Percentiles rank a stretch among this genome's conserved stretches.
phyloP scores from a whole-genome alignment of 2,113 vertebrate species.

The Amphiprion ocellaris region DNA sequence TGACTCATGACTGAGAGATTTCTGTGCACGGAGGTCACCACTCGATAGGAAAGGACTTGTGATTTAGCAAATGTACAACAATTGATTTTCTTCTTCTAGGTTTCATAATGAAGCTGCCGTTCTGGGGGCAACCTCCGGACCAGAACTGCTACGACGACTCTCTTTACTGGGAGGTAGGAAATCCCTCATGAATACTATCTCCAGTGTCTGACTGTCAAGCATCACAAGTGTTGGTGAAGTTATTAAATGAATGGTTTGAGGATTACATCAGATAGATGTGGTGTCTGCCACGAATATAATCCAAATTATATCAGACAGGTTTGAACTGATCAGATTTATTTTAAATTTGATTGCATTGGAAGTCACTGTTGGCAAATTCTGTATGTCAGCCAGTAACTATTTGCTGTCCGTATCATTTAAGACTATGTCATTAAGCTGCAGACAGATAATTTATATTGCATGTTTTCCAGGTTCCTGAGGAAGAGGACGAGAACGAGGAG shows the following conservation, averaged over 20 bases:
- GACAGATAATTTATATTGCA: not conserved
- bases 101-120: constrained; percentile 89
- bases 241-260: not conserved
- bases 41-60: too few species aligned
- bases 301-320: not conserved
- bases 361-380: not conserved
- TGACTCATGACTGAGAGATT: too few species aligned
- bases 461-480: constrained; percentile 82
- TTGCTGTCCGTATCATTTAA: not conserved
- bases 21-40: too few species aligned
- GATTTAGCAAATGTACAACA: not conserved
- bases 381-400: too few species aligned
- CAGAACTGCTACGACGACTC: constrained; percentile 94
- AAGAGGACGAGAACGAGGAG: constrained; percentile 83
- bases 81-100: constrained; percentile 80
- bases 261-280: not conserved
- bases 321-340: not conserved
- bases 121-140: constrained; percentile 89
- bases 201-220: not conserved
- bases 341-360: not conserved
- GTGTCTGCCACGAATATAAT: too few species aligned
- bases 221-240: not conserved
- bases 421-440: not conserved
- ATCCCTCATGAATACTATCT: constrained; percentile 38
- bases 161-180: constrained; percentile 95